A percentile compares a stretch with the other conserved stretches of the same genome.
Evolutionary conservation across 2,888 invertebrate genomes (phyloP).

Genomic region (Pyrochroa serraticornis): DNA sequence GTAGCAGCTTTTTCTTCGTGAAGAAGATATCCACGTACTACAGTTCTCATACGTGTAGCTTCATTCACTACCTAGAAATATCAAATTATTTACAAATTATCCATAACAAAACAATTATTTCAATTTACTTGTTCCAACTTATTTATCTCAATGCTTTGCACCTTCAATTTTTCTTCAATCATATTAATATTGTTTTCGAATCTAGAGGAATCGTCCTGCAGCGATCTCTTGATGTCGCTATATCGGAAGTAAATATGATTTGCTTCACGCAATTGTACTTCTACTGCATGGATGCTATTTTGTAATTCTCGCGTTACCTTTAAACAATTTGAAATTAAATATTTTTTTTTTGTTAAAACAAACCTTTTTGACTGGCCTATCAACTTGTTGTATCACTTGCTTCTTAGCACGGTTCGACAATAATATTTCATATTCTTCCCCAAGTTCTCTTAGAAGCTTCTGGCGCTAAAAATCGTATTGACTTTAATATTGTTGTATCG

Average conservation of each 20-base stretch:
- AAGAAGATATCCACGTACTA: conserved; percentile 70
- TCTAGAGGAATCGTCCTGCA: conserved; percentile 73
- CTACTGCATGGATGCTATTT: conserved; percentile 80
- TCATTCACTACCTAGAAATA: conserved; percentile 71
- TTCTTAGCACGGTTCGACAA: conserved; percentile 65
- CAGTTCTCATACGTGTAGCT: conserved; percentile 73
- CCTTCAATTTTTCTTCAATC: conserved; percentile 69
- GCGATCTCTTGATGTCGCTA: conserved; percentile 70
- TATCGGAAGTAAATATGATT: conserved; percentile 81
- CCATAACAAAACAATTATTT: background rate
- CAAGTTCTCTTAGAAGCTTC: conserved; percentile 63
- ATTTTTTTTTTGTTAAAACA: conserved; percentile 38
- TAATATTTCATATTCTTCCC: conserved; percentile 67
- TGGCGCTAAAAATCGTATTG: conserved; percentile 57
- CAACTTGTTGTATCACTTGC: conserved; percentile 53
- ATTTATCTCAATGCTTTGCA: conserved; percentile 76
- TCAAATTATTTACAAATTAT: conserved; percentile 1
- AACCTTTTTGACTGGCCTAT: conserved; percentile 71
- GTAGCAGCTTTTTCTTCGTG: conserved; percentile 74
- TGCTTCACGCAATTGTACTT: conserved; percentile 83
- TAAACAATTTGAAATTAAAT: conserved; percentile 33
- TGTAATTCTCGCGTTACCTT: conserved; percentile 73
- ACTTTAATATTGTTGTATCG: background rate
- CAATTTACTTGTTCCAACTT: conserved; percentile 64
- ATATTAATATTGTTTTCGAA: conserved; percentile 76